Evolutionary conservation across 2,797 vertebrate genomes (phyloP), one percentile per base, ranked within the genome.

Genomic region (Chromobotia macracanthus): DNA sequence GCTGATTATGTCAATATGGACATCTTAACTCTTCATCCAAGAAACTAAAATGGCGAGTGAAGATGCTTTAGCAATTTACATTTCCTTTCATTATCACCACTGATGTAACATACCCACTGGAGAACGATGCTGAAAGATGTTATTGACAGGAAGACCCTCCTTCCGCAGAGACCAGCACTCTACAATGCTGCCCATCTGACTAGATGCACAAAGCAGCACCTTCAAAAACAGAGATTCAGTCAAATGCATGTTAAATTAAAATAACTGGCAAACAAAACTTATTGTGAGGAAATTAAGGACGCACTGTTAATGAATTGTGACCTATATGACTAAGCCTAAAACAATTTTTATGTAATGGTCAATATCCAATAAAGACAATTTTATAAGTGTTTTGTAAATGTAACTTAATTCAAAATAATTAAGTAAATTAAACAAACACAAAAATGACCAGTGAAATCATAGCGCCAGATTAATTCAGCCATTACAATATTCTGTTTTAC

Each of bases 161-260:
- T 99, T 99, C 74, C 97, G 91, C 74, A 99, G 91, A 0, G 97
- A 98, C 97, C 97, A 98, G 78, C 97, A 98, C 85, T 99, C 97
- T 80, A 97, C 96, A 0, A 98, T 96, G 86, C 97, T 98, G 87
- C 94, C 96, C 1, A 90, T 95, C 84, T 97, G 96, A 90, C 95
- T 96, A 86, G 97, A 99, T 0, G 96, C 97, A 46, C 96, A 98
- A 18, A 99, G 92, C 56, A 99, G 88, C 51, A 99, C 97, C 97
- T 99, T 53, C 12, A 83, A 38, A 67, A 46, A 72, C 60, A 12
- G 72, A 68, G 65, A 79, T 74, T 19, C 16, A 75, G n/a, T 5
- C 50, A 44, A 69, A 48, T 41, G 23, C 63, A 60, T 13, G 23
- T 10, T 31, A 41, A 67, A 16, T 18, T 25, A 25, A 80, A n/a